These are phyloP conservation scores for Acanthiza pusilla DNA, from an alignment of 2,797 vertebrate genomes.

Conservation along the genomic window DNA sequence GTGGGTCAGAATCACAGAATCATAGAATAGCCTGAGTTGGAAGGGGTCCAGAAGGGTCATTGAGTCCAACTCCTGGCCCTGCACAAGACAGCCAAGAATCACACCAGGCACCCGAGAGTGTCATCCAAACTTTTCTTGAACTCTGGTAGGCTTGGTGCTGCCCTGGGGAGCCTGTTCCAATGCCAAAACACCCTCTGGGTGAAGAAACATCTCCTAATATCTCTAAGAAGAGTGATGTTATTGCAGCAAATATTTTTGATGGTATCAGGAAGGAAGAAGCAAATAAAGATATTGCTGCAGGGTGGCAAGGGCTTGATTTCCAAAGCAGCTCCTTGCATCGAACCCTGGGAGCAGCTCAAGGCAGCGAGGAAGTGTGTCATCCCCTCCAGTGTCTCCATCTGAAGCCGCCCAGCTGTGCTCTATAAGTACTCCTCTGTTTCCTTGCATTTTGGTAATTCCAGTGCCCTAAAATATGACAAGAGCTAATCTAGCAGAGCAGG, in stretches of 20 bases:
- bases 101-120: background rate
- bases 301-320: background rate
- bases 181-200: background rate
- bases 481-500: background rate
- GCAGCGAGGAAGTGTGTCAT: background rate
- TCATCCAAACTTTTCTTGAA: background rate
- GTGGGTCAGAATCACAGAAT: background rate
- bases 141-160: background rate
- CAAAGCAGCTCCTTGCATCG: background rate
- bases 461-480: background rate
- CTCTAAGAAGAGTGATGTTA: background rate
- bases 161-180: background rate
- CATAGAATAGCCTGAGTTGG: background rate
- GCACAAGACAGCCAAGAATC: background rate
- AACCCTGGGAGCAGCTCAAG: background rate
- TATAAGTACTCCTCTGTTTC: conserved; percentile 27
- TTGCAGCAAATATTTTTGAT: background rate
- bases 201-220: background rate
- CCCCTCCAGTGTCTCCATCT: background rate
- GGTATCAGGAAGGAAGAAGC: background rate
- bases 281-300: background rate
- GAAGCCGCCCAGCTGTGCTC: conserved; percentile 38
- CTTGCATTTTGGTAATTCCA: conserved; percentile 36
- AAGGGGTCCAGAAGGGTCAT: background rate
- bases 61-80: background rate